These are phyloP conservation scores for Gymnobelideus leadbeateri DNA, from an alignment of 2,113 vertebrate species.

Conservation along the genomic window DNA sequence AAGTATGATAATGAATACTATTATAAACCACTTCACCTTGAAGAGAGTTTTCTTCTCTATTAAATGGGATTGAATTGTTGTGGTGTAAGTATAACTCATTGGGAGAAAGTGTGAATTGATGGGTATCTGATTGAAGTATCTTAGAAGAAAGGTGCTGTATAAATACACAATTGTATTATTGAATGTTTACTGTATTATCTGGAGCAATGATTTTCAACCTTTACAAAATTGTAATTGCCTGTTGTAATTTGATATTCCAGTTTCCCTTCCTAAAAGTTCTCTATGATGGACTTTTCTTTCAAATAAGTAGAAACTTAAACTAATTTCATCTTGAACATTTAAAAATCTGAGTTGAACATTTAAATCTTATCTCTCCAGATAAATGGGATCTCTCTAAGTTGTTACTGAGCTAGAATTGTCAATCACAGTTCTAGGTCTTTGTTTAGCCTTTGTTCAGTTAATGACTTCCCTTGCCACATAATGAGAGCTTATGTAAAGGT, in stretches of 20 bases:
- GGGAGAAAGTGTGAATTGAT: slow-evolving; percentile 4
- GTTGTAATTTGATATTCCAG: background rate
- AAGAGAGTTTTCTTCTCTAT: background rate
- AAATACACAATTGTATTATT: background rate
- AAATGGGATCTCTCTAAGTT: background rate
- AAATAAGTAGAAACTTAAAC: background rate
- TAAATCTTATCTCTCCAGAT: background rate
- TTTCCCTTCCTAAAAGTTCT: background rate
- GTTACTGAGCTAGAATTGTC: background rate
- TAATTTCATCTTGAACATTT: background rate
- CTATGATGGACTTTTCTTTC: background rate
- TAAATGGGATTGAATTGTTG: slow-evolving; percentile 18
- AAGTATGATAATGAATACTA: background rate
- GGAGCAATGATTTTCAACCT: background rate
- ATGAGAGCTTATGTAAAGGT: background rate
- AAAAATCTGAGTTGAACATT: background rate
- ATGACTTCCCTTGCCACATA: background rate
- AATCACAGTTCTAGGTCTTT: background rate
- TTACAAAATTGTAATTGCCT: background rate
- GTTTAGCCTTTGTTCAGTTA: background rate
- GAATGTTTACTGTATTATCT: slow-evolving; percentile 30
- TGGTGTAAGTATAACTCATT: background rate
- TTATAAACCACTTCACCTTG: background rate
- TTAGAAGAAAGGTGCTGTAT: slow-evolving; percentile 9
- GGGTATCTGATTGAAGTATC: slow-evolving; percentile 4